Base-by-base conservation (phyloP, 1,140 invertebrate genomes). In the Lepidurus arcticus region DNA sequence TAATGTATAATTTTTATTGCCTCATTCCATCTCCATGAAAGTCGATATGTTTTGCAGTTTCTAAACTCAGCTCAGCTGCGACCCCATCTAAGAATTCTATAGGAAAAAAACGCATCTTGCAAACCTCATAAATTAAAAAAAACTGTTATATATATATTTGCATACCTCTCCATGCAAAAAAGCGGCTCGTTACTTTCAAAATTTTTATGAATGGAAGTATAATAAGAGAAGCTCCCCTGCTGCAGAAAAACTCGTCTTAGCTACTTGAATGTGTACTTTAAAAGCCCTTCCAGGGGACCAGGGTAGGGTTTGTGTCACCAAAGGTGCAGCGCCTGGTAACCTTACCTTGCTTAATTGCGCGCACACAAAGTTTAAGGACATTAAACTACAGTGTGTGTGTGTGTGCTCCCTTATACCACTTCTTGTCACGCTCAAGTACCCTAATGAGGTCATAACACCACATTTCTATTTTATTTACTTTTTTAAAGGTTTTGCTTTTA, bases 231-330 rank as follows among this genome's bases (percentile, higher is more conserved):
- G 53, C 53, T 65, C 53, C 53, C 13, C 53, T 65, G 21, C 53
- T 65, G 53, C 53, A 65, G 53, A 34, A 34, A 34, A 34, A 34
- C 53, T 65, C 6, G 21, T 21, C 13, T 16, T 7, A 0, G 21
- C 13, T 65, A n/a, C 9, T 65, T 7, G 16, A n/a, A n/a, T 16
- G 45, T 65, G 16, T 65, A 65, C 21, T 47, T 47, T 11, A 47
- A 13, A 45, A 65, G 34, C 34, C 34, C 34, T 34, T 34, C 3
- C 34, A 65, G 16, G 53, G 21, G 9, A 16, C 7, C 53, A 13
- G 53, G 53, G 53, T 65, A 65, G 53, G 53, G 53, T 65, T 65
- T 65, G 53, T 65, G 53, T 65, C 53, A 65, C 53, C 53, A 65
- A 65, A 65, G 53, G 53, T 65, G 53, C 53, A 65, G 53, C 53